These are phyloP conservation scores for Stomatorhinus walkeri DNA, from an alignment of 2,797 vertebrate genomes.

Conservation along the genomic window DNA sequence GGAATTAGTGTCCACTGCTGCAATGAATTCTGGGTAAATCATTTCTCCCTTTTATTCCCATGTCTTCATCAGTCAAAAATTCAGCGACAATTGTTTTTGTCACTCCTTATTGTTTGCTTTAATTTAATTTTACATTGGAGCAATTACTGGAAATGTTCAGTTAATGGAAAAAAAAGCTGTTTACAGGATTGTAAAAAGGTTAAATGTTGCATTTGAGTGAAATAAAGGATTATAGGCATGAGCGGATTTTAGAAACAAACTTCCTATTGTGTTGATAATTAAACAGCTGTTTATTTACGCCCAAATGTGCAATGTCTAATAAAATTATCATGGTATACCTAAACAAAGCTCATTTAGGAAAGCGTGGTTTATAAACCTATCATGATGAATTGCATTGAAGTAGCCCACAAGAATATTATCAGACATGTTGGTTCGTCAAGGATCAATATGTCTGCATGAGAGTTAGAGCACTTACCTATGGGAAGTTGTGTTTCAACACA, in stretches of 20 bases:
- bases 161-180: not conserved
- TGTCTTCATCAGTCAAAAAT: not conserved
- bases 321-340: slow-evolving; percentile 33
- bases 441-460: not conserved
- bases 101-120: not conserved
- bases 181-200: not conserved
- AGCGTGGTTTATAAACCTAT: slow-evolving; percentile 28
- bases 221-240: slow-evolving; percentile 8
- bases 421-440: not conserved
- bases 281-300: slow-evolving; percentile 30
- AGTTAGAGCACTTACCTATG: not conserved
- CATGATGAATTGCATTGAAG: slow-evolving; percentile 26
- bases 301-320: slow-evolving; percentile 34
- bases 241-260: slow-evolving; percentile 20
- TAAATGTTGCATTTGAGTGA: slow-evolving; percentile 9
- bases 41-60: not conserved
- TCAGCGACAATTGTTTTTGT: not conserved
- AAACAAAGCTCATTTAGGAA: slow-evolving; percentile 28
- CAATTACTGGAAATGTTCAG: not conserved
- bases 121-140: not conserved
- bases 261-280: slow-evolving; percentile 31
- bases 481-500: not conserved
- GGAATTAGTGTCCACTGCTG: not conserved
- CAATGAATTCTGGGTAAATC: not conserved
- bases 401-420: not conserved